Conservation (phyloP, 2,888 invertebrate genomes). For the Pseudococcus jackbeardsleyi region DNA sequence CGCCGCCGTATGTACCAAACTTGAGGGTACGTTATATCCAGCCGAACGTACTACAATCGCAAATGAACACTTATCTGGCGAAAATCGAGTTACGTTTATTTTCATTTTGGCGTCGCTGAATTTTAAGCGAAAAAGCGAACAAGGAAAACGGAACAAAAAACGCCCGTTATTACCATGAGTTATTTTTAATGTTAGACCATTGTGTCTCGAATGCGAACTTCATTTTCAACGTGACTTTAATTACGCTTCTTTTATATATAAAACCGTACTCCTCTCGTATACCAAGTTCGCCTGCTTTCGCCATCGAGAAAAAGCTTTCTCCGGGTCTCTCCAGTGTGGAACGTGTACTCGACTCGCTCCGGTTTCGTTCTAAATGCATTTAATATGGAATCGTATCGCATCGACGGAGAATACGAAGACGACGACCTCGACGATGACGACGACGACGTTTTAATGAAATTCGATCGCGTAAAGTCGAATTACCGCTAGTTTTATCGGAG, state of each 20-base stretch:
- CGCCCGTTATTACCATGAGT: slow-evolving; percentile 36
- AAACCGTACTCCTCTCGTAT: neutral
- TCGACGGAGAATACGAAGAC: neutral
- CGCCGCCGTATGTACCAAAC: neutral
- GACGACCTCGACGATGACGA: neutral
- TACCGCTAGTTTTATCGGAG: neutral
- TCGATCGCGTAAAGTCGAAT: slow-evolving; percentile 12
- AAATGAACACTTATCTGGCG: slow-evolving; percentile 32
- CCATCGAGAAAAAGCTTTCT: slow-evolving; percentile 14
- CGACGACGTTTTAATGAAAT: slow-evolving; percentile 23
- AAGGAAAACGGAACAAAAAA: slow-evolving; percentile 53
- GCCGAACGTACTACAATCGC: neutral
- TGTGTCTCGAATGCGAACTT: slow-evolving; percentile 49
- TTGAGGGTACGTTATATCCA: neutral
- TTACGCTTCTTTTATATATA: slow-evolving; percentile 48
- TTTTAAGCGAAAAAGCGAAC: slow-evolving; percentile 34
- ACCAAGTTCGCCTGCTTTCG: neutral
- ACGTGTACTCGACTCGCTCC: neutral
- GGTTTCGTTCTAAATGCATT: neutral
- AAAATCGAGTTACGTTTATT: slow-evolving; percentile 35
- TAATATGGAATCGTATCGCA: neutral
- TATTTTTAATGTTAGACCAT: slow-evolving; percentile 48
- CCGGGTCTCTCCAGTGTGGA: neutral
- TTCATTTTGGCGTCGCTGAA: slow-evolving; percentile 18
- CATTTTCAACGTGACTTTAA: slow-evolving; percentile 51